Evolutionary conservation across 1,140 invertebrate genomes (phyloP).

Genomic region (Phocides pigmalion): DNA sequence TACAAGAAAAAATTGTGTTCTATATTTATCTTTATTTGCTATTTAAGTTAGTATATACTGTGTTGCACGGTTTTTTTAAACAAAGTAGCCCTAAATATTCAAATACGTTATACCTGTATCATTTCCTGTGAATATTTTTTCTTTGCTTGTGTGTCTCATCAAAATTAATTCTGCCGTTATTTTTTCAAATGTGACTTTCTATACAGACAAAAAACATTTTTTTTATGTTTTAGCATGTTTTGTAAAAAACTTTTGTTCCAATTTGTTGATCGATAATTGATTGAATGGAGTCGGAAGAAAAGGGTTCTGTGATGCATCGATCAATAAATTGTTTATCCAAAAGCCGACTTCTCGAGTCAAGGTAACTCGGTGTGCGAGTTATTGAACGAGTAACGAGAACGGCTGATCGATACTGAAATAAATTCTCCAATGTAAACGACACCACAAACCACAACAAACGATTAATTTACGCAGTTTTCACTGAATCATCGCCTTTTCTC

Average conservation of each 20-base stretch:
- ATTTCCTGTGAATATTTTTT: too few relatives aligned
- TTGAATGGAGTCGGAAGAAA: slow-evolving; percentile 50
- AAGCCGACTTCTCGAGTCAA: slow-evolving; percentile 48
- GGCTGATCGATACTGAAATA: slow-evolving; percentile 53
- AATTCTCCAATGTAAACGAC: slow-evolving; percentile 48
- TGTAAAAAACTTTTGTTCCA: background rate
- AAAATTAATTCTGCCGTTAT: too few relatives aligned
- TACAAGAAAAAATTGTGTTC: too few relatives aligned
- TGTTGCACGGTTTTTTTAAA: too few relatives aligned
- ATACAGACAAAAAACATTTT: too few relatives aligned
- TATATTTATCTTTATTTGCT: too few relatives aligned
- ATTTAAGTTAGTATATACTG: too few relatives aligned
- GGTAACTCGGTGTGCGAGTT: slow-evolving; percentile 42
- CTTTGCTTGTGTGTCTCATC: too few relatives aligned
- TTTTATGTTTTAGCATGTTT: too few relatives aligned
- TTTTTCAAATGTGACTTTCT: too few relatives aligned
- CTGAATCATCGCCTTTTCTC: slow-evolving; percentile 33
- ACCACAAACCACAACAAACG: slow-evolving; percentile 45
- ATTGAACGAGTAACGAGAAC: slow-evolving; percentile 49
- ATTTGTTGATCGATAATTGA: slow-evolving; percentile 28
- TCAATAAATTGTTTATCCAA: slow-evolving; percentile 57
- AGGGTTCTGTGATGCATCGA: slow-evolving; percentile 43
- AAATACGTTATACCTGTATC: too few relatives aligned
- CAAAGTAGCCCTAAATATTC: too few relatives aligned
- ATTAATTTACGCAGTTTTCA: slow-evolving; percentile 39